Evolutionary conservation across 2,113 vertebrate species (phyloP), one percentile per base, ranked within the genome.

Genomic region (Poeciliopsis occidentalis): DNA sequence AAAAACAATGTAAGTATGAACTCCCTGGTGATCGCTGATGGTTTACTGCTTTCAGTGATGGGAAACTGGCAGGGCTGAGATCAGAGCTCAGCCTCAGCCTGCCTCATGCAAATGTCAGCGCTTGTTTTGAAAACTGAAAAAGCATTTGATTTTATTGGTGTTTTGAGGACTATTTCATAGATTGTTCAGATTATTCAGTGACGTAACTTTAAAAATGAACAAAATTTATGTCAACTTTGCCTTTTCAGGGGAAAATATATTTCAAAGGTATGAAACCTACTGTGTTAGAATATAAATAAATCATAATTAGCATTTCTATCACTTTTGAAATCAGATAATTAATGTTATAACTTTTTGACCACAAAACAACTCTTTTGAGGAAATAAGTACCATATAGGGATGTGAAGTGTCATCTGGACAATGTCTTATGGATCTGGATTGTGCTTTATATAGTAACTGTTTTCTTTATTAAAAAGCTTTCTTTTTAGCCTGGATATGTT

Each of bases 41-140:
- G 77, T 71, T 72, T 86, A 79, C 31, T 41, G 79, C 80, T 85
- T 64, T 75, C 76, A 29, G 69, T 75, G 76, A 81, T 76, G 78
- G 75, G 75, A 86, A 86, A 85, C 65, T 44, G 51, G 84, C 60
- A 4, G 34, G 44, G 44, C 51, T 19, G 51, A 29, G 77, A 30
- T 67, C 71, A 64, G 79, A 67, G 65, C 39, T 2, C 15, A 19
- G 44, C 17, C 19, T 47, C 44, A 47, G 44, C 44, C 4, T 47
- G 17, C 19, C 30, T 51, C 17, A 4, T 64, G 29, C 26, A 62
- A 24, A 80, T 60, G 61, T 64, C 3, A 75, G 34, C 54, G 22
- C 62, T 74, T 72, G 31, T 39, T 30, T 41, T 29, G 31, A 65
- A 57, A 26, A 44, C 51, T 57, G 3, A 61, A 37, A 57, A 22